Evolutionary conservation across 2,113 vertebrate species (phyloP).

Genomic region (Gobius niger): DNA sequence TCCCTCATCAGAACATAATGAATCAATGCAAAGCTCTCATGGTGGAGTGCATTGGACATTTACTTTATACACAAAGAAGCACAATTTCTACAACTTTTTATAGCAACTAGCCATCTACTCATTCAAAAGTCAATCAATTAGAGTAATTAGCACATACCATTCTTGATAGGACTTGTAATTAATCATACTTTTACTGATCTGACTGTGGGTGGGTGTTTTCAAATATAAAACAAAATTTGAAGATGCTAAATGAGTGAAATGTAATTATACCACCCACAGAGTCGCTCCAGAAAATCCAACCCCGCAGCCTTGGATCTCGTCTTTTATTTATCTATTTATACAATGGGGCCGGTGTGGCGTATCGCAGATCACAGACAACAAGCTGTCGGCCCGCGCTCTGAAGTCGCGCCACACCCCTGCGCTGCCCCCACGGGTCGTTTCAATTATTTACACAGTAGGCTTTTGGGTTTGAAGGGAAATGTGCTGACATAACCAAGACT

Average conservation of each 20-base stretch:
- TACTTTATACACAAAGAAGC: no score
- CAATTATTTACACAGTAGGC: slow-evolving; percentile 63
- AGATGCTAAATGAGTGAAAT: background rate
- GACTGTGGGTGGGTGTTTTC: background rate
- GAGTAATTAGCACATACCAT: no score
- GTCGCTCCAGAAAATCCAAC: slow-evolving; percentile 11
- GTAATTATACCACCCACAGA: background rate
- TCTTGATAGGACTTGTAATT: no score
- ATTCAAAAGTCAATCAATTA: no score
- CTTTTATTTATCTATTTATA: slow-evolving; percentile 52
- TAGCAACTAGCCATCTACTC: no score
- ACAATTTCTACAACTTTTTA: no score
- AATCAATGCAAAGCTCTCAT: no score
- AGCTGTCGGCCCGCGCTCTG: slow-evolving; percentile 39
- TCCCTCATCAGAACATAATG: no score
- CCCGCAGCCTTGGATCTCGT: slow-evolving; percentile 24
- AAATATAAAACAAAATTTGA: background rate
- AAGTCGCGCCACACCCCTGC: slow-evolving; percentile 47
- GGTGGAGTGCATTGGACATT: no score
- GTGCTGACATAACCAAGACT: slow-evolving; percentile 57
- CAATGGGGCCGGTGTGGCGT: slow-evolving; percentile 23
- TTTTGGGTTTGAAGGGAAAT: slow-evolving; percentile 51
- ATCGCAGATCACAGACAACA: slow-evolving; percentile 53
- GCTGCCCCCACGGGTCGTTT: slow-evolving; percentile 38
- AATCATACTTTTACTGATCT: background rate